These are phyloP conservation scores for Chunga burmeisteri DNA, from an alignment of 2,113 vertebrate genomes.

Conservation along the genomic window DNA sequence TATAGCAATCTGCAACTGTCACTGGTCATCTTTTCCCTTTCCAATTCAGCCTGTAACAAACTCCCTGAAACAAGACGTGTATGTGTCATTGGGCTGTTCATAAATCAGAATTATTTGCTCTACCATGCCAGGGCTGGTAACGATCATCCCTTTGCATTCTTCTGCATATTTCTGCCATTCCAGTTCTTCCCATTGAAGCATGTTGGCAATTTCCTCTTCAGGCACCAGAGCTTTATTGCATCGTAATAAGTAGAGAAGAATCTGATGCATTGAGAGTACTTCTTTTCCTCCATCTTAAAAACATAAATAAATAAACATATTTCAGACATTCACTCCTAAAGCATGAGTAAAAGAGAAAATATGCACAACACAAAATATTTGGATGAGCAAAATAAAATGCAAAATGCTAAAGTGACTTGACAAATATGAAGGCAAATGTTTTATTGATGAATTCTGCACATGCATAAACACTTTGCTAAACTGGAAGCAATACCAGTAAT, in stretches of 20 bases:
- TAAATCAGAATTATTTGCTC: neutral
- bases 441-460: conserved; percentile 35
- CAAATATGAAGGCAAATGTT: conserved; percentile 17
- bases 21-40: neutral
- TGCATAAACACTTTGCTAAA: conserved; percentile 23
- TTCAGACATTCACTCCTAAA: neutral
- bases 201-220: conserved; percentile 95
- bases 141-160: conserved; percentile 99
- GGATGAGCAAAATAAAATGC: conserved; percentile 9
- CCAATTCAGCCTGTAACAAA: neutral
- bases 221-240: conserved; percentile 93
- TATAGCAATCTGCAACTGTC: neutral
- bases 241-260: conserved; percentile 90
- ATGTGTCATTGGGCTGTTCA: neutral
- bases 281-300: conserved; percentile 94
- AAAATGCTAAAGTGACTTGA: neutral
- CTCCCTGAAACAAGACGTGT: neutral
- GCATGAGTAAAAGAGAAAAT: neutral
- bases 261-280: conserved; percentile 98
- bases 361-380: neutral
- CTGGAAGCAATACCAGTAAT: conserved; percentile 1
- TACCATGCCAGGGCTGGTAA: conserved; percentile 97
- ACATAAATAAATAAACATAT: neutral
- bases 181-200: conserved; percentile 98
- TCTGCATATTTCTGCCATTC: conserved; percentile 99